Evolutionary conservation across 2,888 invertebrate species (phyloP), one percentile per base, ranked within the genome.

Genomic region (Andrena camellia): DNA sequence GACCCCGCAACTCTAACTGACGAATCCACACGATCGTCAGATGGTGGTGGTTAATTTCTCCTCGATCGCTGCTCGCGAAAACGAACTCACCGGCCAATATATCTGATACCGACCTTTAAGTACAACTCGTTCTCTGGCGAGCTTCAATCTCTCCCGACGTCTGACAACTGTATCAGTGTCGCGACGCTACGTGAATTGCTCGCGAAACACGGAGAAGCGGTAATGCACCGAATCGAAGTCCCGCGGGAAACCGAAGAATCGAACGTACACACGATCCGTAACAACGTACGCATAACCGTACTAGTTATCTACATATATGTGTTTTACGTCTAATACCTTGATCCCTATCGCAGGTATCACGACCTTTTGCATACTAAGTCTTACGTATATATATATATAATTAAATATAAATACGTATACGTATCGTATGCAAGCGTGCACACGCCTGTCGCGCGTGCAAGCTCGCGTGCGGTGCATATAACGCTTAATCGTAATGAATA

Each of bases 271-370:
- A 7, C n/a, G 20, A 20, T 20, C 20, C 4, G 50, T n/a, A 10
- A 64, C 48, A 48, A 59, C 64, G 81, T 17, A 23, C 73, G 60
- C 52, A 77, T 85, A 23, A 81, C 78, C 81, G 81, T 85, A 78
- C 85, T 52, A 79, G 82, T 85, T 68, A 78, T 70, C 85, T 69
- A 59, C 60, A 72, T 69, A 62, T 42, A 63, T 59, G 50, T 78
- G 69, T 71, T 42, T 78, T 72, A 71, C 48, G 77, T 86, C 82
- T 79, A 86, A 88, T 89, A 90, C 83, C 88, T 91, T 90, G 90
- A 90, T 91, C 89, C 89, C 90, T 89, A 88, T 86, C 83, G 83
- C 85, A 88, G 88, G 86, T 89, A 89, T 90, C 89, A 85, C 81
- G 83, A 90, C 83, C 79, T 74, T 42, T 81, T 71, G 72, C 78